These are phyloP conservation scores for Pipistrellus kuhlii DNA, from an alignment of 2,797 vertebrate species.

Conservation along the genomic window DNA sequence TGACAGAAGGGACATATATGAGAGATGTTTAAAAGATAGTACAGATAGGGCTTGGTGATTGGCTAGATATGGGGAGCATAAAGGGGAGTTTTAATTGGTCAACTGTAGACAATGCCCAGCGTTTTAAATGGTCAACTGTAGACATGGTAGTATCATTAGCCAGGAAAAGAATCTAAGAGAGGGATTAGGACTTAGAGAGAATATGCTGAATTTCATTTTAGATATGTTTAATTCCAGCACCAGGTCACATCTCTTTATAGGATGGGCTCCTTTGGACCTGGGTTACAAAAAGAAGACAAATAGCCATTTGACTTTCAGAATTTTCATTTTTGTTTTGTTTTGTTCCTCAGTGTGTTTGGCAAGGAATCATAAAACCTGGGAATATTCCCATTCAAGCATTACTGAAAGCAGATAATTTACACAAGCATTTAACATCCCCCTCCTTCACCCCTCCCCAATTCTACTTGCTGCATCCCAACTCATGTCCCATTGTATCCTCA, in stretches of 20 bases:
- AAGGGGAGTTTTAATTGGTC: too few relatives aligned
- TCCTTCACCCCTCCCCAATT: neutral
- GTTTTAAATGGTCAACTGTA: neutral
- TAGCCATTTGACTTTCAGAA: neutral
- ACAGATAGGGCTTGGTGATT: neutral
- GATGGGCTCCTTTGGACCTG: neutral
- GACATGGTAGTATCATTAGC: neutral
- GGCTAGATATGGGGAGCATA: neutral
- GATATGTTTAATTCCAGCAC: neutral
- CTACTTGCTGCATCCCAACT: neutral
- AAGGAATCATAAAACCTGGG: neutral
- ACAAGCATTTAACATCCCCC: neutral
- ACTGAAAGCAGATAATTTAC: neutral
- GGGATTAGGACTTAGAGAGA: neutral
- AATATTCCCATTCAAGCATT: neutral
- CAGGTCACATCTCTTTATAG: neutral
- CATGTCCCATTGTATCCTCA: neutral
- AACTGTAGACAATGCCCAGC: neutral
- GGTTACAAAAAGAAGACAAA: neutral
- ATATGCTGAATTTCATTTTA: neutral
- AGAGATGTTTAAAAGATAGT: neutral
- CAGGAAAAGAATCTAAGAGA: neutral
- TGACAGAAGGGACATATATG: neutral
- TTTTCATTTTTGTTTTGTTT: conserved; percentile 16
- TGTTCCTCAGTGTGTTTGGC: neutral